These are phyloP conservation scores for Rhagophthalmus giganteus DNA, from an alignment of 2,888 invertebrate species.

Conservation along the genomic window DNA sequence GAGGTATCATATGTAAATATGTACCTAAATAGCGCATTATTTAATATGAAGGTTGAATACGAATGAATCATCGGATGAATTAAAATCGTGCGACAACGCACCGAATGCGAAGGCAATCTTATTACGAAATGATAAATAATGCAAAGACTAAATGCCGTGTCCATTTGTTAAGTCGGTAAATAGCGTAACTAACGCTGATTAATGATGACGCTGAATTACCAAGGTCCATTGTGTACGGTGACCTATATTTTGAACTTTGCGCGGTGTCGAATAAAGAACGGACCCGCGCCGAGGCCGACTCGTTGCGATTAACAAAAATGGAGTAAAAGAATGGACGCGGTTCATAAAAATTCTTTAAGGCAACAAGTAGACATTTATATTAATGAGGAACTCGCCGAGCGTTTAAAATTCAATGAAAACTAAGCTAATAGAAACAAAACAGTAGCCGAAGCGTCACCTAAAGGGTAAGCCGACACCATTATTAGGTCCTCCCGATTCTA, in stretches of 20 bases:
- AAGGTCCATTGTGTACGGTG: conserved; percentile 15
- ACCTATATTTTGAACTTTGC: conserved; percentile 9
- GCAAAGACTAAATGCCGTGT: conserved; percentile 6
- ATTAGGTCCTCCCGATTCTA: conserved; percentile 24
- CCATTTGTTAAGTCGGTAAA: conserved; percentile 14
- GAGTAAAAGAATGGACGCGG: not conserved
- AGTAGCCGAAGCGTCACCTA: conserved; percentile 1
- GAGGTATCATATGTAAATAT: too few species aligned
- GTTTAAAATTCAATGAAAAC: not conserved
- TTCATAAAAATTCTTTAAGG: not conserved
- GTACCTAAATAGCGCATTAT: too few species aligned
- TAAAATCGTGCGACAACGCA: not conserved
- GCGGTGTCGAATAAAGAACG: too few species aligned
- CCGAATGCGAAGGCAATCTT: not conserved
- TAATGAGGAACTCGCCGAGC: too few species aligned
- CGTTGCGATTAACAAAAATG: too few species aligned
- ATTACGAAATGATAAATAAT: not conserved
- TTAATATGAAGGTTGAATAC: too few species aligned
- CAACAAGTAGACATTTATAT: not conserved
- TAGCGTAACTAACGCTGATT: conserved; percentile 19
- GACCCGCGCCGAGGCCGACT: too few species aligned
- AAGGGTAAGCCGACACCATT: conserved; percentile 7
- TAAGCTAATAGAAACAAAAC: not conserved
- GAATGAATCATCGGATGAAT: too few species aligned
- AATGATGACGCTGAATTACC: conserved; percentile 15